Evolutionary conservation across 2,113 vertebrate genomes (phyloP), one percentile per base, ranked within the genome.

Genomic region (Zosterops hypoxanthus): DNA sequence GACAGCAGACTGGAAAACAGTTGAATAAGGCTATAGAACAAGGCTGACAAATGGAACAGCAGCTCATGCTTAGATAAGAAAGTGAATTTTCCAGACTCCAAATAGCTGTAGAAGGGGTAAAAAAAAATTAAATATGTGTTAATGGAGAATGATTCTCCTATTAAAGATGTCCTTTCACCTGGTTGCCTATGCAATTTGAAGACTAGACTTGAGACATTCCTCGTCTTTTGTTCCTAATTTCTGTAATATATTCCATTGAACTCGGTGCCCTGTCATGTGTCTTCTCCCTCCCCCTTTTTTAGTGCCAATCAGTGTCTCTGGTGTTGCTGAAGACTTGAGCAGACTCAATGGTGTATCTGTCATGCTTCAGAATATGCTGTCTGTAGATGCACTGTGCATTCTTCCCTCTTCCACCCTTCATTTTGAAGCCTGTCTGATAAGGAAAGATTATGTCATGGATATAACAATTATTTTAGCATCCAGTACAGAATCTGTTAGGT

Each of bases 221-320:
- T 88, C 25, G 11, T 55, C 68, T 71, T 95, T 93, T 93, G 61
- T 92, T 90, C 60, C 33, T 50, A 36, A 17, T 78, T 93, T 76
- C 70, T 79, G 11, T 91, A 85, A 94, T 79, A 24, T 71, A 89
- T 88, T 85, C 84, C 42, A 55, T 3, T 94, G 90, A 94, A 92
- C 91, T 87, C 1, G 0, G 31, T 96, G 90, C 91, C 82, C 95
- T 94, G 86, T 90, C 86, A 88, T 92, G 82, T 86, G 85, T 73
- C 71, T 90, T 94, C 59, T 93, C 24, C 60, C 82, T 88, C 82
- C 64, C 39, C 25, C 21, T n/a, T 92, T 83, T 93, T 90, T 82
- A 92, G 72, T 92, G 91, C 91, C 90, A 95, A 39, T 96, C 90
- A 90, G 88, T 79, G 57, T 95, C 88, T 86, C 78, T 80, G 92